Base-by-base conservation (phyloP, 2,113 vertebrate genomes). In the Carassius auratus region DNA sequence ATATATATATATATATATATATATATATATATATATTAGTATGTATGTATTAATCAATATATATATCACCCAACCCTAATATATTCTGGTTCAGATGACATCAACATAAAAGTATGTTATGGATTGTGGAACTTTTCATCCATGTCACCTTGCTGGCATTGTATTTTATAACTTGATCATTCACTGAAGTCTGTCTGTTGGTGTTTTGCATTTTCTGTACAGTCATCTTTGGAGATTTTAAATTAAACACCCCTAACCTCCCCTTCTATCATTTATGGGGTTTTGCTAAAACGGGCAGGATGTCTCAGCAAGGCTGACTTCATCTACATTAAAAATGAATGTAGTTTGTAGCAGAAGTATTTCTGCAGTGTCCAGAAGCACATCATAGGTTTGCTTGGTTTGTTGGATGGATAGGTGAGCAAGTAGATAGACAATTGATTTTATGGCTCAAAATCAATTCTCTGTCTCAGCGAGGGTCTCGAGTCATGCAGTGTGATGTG, bases 271-370 rank as follows among this genome's bases (percentile, higher is more conserved):
- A 82, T 82, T 55, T 48, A 38, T 52, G 36, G 4, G 3, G 13
- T n/a, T 69, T 36, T 69, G 5, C 48, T 36, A n/a, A 52, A 69
- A 52, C 26, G n/a, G 14, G 61, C 42, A 66, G n/a, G 21, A 38
- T 42, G 23, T 66, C n/a, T 66, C 59, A 12, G 42, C 62, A 52
- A 38, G 38, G n/a, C 59, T 62, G n/a, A 62, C 61, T 48, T 50
- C 23, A 52, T 69, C 62, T 17, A 38, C 59, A 64, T 80, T 80
- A 64, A 80, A 64, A 1, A n/a, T 80, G 64, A 45, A 80, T 80
- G 57, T 26, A 14, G 57, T 45, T 64, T 61, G 26, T 61, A 61
- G 76, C 30, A 80, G 38, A 80, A 42, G 33, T 78, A 21, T 38
- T 64, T 26, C 77, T 62, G 36, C 33, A 42, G 33, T 62, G 30